A percentile compares a stretch with the other conserved stretches of the same genome.
Evolutionary conservation across 2,888 invertebrate species (phyloP).

Genomic region (Xanthorhoe designata): DNA sequence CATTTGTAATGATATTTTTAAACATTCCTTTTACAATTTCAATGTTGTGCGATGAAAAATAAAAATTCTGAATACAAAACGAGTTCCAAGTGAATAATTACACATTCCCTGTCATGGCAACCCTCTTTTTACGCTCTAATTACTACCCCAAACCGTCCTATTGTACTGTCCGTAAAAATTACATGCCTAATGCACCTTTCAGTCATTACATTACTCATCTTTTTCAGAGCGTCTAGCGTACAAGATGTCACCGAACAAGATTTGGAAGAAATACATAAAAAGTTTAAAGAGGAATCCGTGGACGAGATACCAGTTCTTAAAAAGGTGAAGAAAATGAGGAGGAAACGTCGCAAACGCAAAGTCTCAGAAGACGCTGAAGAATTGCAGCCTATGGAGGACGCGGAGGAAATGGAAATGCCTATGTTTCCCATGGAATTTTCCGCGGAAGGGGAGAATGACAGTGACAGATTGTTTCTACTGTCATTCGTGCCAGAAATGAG

Average conservation of each 20-base stretch:
- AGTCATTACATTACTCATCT: not conserved
- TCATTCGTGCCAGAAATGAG: conserved; percentile 79
- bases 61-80: conserved; percentile 7
- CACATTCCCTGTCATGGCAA: conserved; percentile 16
- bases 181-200: not conserved
- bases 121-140: conserved; percentile 36
- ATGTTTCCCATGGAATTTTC: conserved; percentile 54
- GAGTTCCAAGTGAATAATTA: conserved; percentile 20
- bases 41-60: not conserved
- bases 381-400: conserved; percentile 30
- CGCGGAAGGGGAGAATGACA: conserved; percentile 61
- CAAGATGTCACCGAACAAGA: conserved; percentile 7
- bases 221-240: conserved; percentile 21
- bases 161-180: conserved; percentile 8
- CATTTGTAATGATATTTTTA: not conserved
- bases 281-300: conserved; percentile 9
- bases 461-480: conserved; percentile 71
- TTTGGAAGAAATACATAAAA: conserved; percentile 31
- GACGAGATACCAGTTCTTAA: conserved; percentile 26
- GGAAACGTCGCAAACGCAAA: conserved; percentile 48
- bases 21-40: not conserved
- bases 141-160: conserved; percentile 19
- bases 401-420: conserved; percentile 71
- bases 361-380: conserved; percentile 42
- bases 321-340: conserved; percentile 53